phyloP scores from a whole-genome alignment of 2,888 invertebrate genomes.

The Brachypterus glaber region DNA sequence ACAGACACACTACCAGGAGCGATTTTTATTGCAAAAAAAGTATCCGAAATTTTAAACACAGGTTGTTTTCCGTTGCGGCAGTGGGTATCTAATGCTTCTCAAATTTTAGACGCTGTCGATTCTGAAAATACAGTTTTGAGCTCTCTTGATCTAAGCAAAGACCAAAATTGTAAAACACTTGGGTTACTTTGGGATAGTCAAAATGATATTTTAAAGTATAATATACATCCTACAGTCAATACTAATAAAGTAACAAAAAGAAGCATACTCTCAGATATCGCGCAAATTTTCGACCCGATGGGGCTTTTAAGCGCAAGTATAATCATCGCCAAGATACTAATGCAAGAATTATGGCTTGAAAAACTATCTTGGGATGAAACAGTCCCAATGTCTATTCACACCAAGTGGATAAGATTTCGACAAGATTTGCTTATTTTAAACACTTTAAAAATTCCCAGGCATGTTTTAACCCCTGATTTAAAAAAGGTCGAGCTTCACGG shows the following conservation, averaged over 20 bases:
- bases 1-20: slow-evolving; percentile 10
- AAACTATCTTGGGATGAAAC: too few species aligned
- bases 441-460: slow-evolving; percentile 7
- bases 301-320: too few species aligned
- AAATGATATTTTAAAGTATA: background rate
- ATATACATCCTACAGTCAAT: background rate
- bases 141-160: background rate
- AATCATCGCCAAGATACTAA: too few species aligned
- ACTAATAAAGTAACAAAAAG: background rate
- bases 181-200: background rate
- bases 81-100: slow-evolving; percentile 14
- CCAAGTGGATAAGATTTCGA: slow-evolving; percentile 7
- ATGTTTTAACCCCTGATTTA: slow-evolving; percentile 1
- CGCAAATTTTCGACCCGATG: background rate
- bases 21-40: slow-evolving; percentile 4
- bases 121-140: background rate
- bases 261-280: background rate
- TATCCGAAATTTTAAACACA: slow-evolving; percentile 10
- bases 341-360: too few species aligned
- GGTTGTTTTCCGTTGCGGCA: slow-evolving; percentile 16
- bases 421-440: slow-evolving; percentile 1
- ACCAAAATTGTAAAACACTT: background rate
- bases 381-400: too few species aligned
- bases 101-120: background rate
- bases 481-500: slow-evolving; percentile 12